Evolutionary conservation across 2,797 vertebrate species (phyloP), one percentile per base, ranked within the genome.

Genomic region (Margarornis squamiger): DNA sequence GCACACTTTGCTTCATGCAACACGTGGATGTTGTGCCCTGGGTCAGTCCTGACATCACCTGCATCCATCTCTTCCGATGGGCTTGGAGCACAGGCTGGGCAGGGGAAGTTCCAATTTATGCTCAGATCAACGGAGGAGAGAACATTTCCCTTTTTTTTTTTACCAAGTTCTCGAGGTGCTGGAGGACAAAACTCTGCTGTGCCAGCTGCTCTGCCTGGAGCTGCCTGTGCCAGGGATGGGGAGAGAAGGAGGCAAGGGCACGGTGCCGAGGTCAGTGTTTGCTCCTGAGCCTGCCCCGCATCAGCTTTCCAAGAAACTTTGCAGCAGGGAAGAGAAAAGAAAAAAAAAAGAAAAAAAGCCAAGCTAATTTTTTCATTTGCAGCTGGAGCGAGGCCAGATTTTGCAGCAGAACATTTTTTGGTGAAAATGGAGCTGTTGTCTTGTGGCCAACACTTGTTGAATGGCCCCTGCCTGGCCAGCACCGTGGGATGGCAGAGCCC

Each of bases 261-360:
- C 0, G 12, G 36, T 58, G 84, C 72, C 1, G 7, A 77, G 57
- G 83, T 55, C 73, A 48, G 52, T 0, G 1, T 49, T 84, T 36
- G 45, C 80, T 92, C 54, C 86, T 58, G 41, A 34, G 38, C 51
- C 45, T 84, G 65, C 26, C 45, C 51, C 0, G 0, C 39, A 39
- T 8, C 46, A 65, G 80, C 84, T 87, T 92, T 95, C 77, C 83
- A 95, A 90, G 88, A 88, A 95, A 70, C n/a, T 78, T 30, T 39
- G 70, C 45, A 77, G 46, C 34, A 86, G 52, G 32, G 7, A 13
- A 71, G 5, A 10, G 23, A 29, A 27, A 7, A 3, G 14, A 27
- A 51, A 13, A 48, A 36, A 10, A 10, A 30, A 36, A 7, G 3
- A 18, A 22, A 51, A 10, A 48, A 36, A 10, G 2, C 15, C 27